Evolutionary conservation across 1,140 invertebrate species (phyloP), one percentile per base, ranked within the genome.

Genomic region (Drosophila fuyamai): DNA sequence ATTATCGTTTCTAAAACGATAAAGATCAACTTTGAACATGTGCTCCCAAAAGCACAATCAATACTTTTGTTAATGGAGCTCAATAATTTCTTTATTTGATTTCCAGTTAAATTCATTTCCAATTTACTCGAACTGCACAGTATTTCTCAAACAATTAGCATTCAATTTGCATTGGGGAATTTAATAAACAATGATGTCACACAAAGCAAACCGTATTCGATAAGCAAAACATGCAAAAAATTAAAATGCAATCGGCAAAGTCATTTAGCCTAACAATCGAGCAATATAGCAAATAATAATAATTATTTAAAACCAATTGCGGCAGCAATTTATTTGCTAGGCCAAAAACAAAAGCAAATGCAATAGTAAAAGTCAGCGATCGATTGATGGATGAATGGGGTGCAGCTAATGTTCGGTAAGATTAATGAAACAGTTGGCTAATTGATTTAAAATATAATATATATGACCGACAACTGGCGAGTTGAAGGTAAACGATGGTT

Each of bases 171-270:
- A 70, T 83, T 53, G 66, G 14, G 44, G 57, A 59, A 65, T 55
- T n/a, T 16, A 43, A 35, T 60, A 50, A 55, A 53, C 36, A 61
- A 58, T 77, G 79, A 81, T 81, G 79, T 81, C 79, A 81, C 65
- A 63, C 54, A 41, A 46, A 44, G 35, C n/a, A 70, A 36, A 55
- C 62, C 67, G 47, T 61, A 65, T 63, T 79, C 50, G 41, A 54
- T 65, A 75, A 57, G 54, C 48, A 58, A 36, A 59, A 32, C 14
- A 44, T 32, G 32, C 6, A 54, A 23, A 54, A 51, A 54, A 83
- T 88, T 89, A 58, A 89, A 89, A 88, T 88, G 84, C 83, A 89
- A 73, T 63, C 76, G 44, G 50, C 72, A 44, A 47, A 73, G 58
- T 76, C 71, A 76, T 80, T 83, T 72, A 63, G 81, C 55, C 62